These are phyloP conservation scores for Lynx canadensis DNA, from an alignment of 2,113 vertebrate species.

Conservation along the genomic window DNA sequence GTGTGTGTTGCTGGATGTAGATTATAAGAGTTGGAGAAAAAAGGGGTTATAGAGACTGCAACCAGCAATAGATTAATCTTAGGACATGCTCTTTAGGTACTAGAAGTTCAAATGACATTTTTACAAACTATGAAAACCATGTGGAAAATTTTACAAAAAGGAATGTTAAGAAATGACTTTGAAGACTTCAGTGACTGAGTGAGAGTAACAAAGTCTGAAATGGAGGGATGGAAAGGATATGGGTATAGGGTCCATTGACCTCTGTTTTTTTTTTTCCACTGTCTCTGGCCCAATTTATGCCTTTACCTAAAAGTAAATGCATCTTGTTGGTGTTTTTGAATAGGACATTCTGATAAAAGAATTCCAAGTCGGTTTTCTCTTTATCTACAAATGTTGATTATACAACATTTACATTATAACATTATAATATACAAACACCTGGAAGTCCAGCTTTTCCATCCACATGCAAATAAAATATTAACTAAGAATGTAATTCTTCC, in stretches of 20 bases:
- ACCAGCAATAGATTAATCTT: neutral
- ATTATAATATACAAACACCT: neutral
- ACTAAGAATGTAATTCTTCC: neutral
- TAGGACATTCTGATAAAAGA: neutral
- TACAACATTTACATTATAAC: neutral
- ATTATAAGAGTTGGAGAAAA: neutral
- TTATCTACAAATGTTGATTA: neutral
- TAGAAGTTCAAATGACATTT: neutral
- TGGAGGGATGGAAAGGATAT: neutral
- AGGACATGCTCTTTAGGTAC: neutral
- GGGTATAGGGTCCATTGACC: neutral
- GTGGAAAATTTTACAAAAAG: neutral
- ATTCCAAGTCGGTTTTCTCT: neutral
- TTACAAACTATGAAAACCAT: neutral
- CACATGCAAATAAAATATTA: neutral
- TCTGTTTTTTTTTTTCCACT: neutral
- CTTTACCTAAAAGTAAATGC: neutral
- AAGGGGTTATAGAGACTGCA: neutral
- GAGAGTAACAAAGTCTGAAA: neutral
- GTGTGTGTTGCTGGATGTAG: neutral
- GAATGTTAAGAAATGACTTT: neutral
- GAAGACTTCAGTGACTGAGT: neutral
- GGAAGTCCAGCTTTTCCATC: neutral
- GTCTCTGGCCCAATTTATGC: neutral
- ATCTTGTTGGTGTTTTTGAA: neutral